phyloP scores from a whole-genome alignment of 2,113 vertebrate species.

The Ictalurus furcatus region DNA sequence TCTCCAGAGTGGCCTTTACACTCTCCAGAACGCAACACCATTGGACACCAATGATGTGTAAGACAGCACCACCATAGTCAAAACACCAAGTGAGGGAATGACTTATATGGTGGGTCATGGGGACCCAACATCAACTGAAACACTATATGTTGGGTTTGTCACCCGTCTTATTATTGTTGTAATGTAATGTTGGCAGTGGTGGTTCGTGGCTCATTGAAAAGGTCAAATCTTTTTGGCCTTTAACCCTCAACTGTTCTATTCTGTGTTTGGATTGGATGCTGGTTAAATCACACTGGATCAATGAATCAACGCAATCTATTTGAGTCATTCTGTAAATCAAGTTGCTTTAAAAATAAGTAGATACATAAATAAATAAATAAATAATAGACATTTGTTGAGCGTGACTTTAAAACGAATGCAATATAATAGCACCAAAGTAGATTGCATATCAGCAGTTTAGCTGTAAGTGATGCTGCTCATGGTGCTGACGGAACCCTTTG shows the following conservation, averaged over 20 bases:
- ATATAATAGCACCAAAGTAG: neutral
- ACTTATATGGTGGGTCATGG: neutral
- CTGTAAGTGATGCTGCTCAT: neutral
- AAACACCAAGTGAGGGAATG: neutral
- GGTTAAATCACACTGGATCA: neutral
- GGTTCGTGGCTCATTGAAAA: neutral
- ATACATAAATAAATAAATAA: neutral
- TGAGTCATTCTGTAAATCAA: neutral
- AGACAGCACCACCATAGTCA: neutral
- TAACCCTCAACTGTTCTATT: neutral
- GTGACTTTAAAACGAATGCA: neutral
- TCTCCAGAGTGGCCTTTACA: neutral
- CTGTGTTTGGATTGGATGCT: neutral
- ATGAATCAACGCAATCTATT: neutral
- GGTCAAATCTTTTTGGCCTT: neutral
- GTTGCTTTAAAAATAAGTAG: neutral
- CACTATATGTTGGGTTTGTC: neutral
- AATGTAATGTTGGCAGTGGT: neutral
- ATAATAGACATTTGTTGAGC: neutral
- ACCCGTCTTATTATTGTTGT: neutral
- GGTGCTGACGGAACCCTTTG: neutral
- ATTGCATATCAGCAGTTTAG: neutral
- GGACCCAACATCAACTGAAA: neutral
- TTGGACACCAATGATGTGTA: neutral
- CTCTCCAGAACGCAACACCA: neutral